A percentile compares a stretch with the other conserved stretches of the same genome.
These are phyloP conservation scores for Parazoanthus swiftii DNA, from an alignment of 92 coral and sea anemone species.

Conservation along the genomic window DNA sequence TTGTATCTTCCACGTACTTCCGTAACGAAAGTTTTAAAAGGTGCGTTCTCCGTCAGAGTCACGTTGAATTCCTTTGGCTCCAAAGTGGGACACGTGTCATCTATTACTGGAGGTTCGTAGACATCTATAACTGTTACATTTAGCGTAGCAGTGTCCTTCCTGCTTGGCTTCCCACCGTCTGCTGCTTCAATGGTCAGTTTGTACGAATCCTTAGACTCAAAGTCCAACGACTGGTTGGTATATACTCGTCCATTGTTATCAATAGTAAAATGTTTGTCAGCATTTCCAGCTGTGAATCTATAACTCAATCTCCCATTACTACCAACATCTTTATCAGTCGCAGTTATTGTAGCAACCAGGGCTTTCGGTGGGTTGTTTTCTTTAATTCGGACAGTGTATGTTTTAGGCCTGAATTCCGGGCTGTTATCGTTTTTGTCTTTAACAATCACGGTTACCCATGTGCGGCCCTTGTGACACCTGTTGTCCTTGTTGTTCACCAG, in stretches of 20 bases:
- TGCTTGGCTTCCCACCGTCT: constrained; percentile 79
- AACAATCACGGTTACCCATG: constrained; percentile 60
- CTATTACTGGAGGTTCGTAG: constrained; percentile 28
- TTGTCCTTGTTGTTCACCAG: constrained; percentile 55
- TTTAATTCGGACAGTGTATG: constrained; percentile 47
- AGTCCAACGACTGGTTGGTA: constrained; percentile 69
- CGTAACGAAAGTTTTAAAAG: constrained; percentile 59
- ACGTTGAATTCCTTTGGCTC: constrained; percentile 82
- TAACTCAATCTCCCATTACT: constrained; percentile 55
- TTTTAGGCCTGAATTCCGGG: constrained; percentile 44
- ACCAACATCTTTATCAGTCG: constrained; percentile 67
- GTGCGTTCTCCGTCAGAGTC: constrained; percentile 71
- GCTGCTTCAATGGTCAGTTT: constrained; percentile 63
- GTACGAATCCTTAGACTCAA: constrained; percentile 68
- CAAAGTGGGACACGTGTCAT: constrained; percentile 90
- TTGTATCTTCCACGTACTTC: constrained; percentile 73
- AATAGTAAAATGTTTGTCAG: constrained; percentile 52
- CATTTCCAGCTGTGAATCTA: constrained; percentile 49
- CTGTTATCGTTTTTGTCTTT: constrained; percentile 64
- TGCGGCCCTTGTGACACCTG: constrained; percentile 83
- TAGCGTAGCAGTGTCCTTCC: constrained; percentile 71
- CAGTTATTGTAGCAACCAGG: constrained; percentile 62
- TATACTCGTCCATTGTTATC: constrained; percentile 55
- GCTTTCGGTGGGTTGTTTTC: constrained; percentile 63
- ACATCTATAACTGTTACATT: constrained; percentile 76